These are phyloP conservation scores for Ptyas mucosa DNA, from an alignment of 2,113 vertebrate species.

Conservation along the genomic window DNA sequence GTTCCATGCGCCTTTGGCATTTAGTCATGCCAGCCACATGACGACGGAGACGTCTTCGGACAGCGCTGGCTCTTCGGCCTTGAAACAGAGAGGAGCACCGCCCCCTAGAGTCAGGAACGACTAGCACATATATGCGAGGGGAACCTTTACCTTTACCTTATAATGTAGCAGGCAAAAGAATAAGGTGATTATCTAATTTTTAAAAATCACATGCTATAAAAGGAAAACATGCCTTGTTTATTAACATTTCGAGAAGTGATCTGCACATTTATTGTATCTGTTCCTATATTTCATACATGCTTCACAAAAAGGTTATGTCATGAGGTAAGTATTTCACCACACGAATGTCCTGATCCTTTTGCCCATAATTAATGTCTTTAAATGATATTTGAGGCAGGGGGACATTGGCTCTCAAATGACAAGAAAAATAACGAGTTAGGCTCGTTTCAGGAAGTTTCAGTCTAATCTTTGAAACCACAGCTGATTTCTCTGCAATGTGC, in stretches of 20 bases:
- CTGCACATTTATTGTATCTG: conserved; percentile 34
- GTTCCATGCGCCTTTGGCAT: too few relatives aligned
- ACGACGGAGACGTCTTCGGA: too few relatives aligned
- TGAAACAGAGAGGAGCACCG: too few relatives aligned
- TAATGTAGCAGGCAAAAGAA: not conserved
- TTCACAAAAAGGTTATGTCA: conserved; percentile 50
- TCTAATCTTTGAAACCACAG: not conserved
- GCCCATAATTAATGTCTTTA: conserved; percentile 19
- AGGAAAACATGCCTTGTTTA: conserved; percentile 1
- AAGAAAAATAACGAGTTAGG: conserved; percentile 14
- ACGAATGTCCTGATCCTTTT: conserved; percentile 11
- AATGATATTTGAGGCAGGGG: conserved; percentile 14
- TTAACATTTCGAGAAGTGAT: conserved; percentile 25
- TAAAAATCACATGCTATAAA: not conserved
- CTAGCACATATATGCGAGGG: too few relatives aligned
- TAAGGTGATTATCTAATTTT: not conserved
- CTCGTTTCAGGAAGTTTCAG: not conserved
- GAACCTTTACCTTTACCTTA: too few relatives aligned
- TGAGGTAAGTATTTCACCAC: conserved; percentile 38
- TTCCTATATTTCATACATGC: conserved; percentile 56
- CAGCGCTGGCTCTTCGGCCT: too few relatives aligned
- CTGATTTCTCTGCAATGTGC: not conserved
- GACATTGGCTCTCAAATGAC: not conserved
- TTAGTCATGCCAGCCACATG: too few relatives aligned
- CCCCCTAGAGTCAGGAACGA: too few relatives aligned